phyloP scores from a whole-genome alignment of 2,888 invertebrate species.

The Conomelus anceps region DNA sequence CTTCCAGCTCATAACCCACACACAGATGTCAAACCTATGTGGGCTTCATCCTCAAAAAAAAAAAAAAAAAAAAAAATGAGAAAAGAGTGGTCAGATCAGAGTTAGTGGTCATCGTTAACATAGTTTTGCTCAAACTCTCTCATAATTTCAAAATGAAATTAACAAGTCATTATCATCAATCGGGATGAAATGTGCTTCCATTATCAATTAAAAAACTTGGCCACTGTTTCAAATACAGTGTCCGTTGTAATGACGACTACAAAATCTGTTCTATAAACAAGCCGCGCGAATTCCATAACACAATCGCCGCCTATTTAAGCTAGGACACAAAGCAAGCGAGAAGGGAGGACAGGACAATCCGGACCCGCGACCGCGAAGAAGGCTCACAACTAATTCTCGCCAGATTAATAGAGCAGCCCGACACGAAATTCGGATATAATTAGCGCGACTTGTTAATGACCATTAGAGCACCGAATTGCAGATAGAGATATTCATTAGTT shows the following conservation, averaged over 20 bases:
- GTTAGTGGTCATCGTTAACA: no score
- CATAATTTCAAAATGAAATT: neutral
- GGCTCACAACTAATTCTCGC: neutral
- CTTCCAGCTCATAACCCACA: no score
- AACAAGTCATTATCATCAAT: neutral
- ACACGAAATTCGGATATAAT: neutral
- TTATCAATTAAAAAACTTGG: neutral
- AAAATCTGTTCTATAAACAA: neutral
- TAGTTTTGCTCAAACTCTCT: no score
- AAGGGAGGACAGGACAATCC: no score
- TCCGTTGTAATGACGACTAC: neutral
- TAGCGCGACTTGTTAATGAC: neutral
- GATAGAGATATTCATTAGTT: neutral
- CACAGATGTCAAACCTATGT: no score
- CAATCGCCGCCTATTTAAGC: neutral
- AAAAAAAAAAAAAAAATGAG: no score
- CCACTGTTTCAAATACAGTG: neutral
- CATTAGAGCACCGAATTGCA: neutral
- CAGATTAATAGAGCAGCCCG: neutral
- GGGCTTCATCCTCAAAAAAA: no score
- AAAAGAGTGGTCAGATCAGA: no score
- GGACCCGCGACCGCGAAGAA: no score
- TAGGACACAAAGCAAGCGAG: neutral
- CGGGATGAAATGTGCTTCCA: neutral
- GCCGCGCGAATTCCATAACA: neutral